Base-by-base conservation (phyloP, 2,888 invertebrate species). In the Uloborus plumipes region DNA sequence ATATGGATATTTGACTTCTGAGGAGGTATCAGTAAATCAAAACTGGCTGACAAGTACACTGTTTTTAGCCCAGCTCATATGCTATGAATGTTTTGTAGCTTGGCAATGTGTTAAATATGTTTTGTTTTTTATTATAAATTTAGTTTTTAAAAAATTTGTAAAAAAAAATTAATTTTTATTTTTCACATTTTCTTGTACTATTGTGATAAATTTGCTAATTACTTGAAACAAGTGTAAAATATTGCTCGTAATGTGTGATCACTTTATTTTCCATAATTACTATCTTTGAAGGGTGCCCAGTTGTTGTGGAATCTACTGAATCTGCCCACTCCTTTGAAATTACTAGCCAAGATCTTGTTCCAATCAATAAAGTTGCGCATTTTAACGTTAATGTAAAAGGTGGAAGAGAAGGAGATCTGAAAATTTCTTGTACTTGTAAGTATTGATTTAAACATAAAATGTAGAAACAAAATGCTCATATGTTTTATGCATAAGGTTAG, bases 251-350 rank as follows among this genome's bases (percentile, higher is more conserved):
- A 39, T 39, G 39, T 39, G 9, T 39, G 39, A 39, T 16, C 13
- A 26, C 22, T 59, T 59, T 59, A 58, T 22, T 39, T 39, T 39
- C 39, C 1, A 11, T 39, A 39, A 39, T 39, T 58, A 58, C 13
- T 58, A 6, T 15, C 55, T 65, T 70, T 86, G 16, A 77, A 89
- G 90, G 90, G 78, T 97, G 96, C 87, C 97, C 97, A 11, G 96
- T 96, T 87, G 93, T 95, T 59, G 96, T 96, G 88, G 93, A 95
- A 85, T 94, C 94, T 15, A 93, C 94, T 0, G 94, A 94, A 87
- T 94, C 94, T 51, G 93, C 85, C 94, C 86, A 94, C 94, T 72
- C 93, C 93, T 90, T 94, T 67, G 93, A 93, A 87, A 90, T 94
- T 59, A 91, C 92, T 85, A 94, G 94, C 88, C 90, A 94, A 86